Percentiles rank a stretch among this genome's conserved stretches.
Evolutionary conservation across 1,140 invertebrate species (phyloP).

Genomic region (Ceratina japonica): DNA sequence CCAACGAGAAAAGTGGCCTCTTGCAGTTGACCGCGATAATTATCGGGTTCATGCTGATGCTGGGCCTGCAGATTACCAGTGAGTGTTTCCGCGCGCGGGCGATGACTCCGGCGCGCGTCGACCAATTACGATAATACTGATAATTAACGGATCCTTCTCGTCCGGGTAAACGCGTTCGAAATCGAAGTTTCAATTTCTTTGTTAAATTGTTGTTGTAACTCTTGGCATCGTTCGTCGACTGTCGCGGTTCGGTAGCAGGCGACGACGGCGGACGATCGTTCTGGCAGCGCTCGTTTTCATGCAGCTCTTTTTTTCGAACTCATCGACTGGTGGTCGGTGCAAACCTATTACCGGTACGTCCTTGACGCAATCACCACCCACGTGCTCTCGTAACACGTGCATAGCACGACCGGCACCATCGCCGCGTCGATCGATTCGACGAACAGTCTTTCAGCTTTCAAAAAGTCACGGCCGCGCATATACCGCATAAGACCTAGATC

Average conservation of each 20-base stretch:
- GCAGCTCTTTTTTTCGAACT: background rate
- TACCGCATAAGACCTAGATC: background rate
- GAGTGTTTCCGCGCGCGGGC: constrained; percentile 79
- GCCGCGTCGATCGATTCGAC: constrained; percentile 43
- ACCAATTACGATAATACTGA: no score
- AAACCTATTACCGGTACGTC: constrained; percentile 56
- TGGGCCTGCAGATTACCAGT: constrained; percentile 87
- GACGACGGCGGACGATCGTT: background rate
- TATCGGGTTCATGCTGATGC: constrained; percentile 88
- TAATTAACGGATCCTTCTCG: no score
- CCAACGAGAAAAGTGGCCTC: constrained; percentile 84
- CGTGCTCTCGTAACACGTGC: constrained; percentile 34
- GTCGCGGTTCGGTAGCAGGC: no score
- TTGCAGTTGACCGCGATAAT: constrained; percentile 86
- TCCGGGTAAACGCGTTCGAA: no score
- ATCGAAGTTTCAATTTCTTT: background rate
- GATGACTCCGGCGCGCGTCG: background rate
- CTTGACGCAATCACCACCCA: constrained; percentile 50
- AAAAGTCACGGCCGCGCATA: constrained; percentile 50
- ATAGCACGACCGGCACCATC: constrained; percentile 16
- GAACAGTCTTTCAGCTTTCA: constrained; percentile 20
- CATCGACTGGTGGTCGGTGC: constrained; percentile 21
- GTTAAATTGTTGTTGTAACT: no score
- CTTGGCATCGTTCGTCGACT: no score
- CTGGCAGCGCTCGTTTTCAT: constrained; percentile 20